Percentiles rank a stretch among this genome's conserved stretches.
phyloP scores from a whole-genome alignment of 2,113 vertebrate genomes.

The Nannobrachium achirus region DNA sequence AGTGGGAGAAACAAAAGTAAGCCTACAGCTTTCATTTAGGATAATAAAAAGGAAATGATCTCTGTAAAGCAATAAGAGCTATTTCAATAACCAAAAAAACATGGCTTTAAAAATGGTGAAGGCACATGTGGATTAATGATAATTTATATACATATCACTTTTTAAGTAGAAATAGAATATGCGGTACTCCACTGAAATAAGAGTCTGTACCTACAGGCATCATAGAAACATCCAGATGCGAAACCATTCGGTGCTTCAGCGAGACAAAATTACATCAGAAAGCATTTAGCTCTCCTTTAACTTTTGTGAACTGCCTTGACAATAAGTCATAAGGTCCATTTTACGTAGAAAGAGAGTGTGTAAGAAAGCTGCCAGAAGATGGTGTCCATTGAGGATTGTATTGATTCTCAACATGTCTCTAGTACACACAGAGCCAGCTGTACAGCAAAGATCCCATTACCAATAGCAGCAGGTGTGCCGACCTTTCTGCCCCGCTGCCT shows the following conservation, averaged over 20 bases:
- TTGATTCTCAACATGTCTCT: conserved; percentile 36
- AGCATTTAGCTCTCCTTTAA: conserved; percentile 25
- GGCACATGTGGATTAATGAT: conserved; percentile 44
- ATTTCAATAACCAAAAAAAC: conserved; percentile 26
- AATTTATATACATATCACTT: conserved; percentile 56
- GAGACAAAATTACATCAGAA: conserved; percentile 5
- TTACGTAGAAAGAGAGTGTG: conserved; percentile 21
- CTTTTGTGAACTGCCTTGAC: conserved; percentile 41
- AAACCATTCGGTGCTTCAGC: conserved; percentile 15
- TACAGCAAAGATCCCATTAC: conserved; percentile 56
- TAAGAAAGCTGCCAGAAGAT: conserved; percentile 52
- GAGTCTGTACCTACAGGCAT: conserved; percentile 40
- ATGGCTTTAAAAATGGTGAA: conserved; percentile 36
- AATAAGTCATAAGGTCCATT: conserved; percentile 43
- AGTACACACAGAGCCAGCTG: conserved; percentile 54
- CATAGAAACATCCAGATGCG: conserved; percentile 3
- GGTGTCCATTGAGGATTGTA: conserved; percentile 41
- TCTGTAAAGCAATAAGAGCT: conserved; percentile 22
- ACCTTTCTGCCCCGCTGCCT: conserved; percentile 48
- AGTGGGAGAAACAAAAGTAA: conserved; percentile 8
- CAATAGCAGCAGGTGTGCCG: conserved; percentile 47
- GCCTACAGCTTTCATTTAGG: neutral
- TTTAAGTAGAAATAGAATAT: conserved; percentile 35
- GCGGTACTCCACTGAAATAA: conserved; percentile 26
- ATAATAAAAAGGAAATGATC: conserved; percentile 15